Evolutionary conservation across 2,888 invertebrate species (phyloP).

Genomic region (Polymixis lichenea): DNA sequence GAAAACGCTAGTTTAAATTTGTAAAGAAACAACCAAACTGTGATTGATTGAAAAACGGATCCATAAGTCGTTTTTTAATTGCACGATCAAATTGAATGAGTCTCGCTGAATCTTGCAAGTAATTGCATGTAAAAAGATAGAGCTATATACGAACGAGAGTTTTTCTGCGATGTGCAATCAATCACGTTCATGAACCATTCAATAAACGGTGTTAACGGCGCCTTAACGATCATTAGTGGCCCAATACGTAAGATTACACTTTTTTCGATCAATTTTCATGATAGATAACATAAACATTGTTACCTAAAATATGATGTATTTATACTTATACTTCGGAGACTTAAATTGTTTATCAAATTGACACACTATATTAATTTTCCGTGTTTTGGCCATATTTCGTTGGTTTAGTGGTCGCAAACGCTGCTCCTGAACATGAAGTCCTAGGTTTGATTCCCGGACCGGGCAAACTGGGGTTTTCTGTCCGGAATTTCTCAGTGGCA

Average conservation of each 20-base stretch:
- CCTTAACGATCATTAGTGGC: conserved; percentile 60
- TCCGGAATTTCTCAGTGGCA: too few species aligned
- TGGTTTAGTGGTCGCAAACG: too few species aligned
- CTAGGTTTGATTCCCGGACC: too few species aligned
- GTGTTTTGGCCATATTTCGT: too few species aligned
- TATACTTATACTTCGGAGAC: background rate
- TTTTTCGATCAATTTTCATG: conserved; percentile 36
- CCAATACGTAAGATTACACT: conserved; percentile 37
- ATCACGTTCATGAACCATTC: conserved; percentile 58
- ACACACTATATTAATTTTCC: too few species aligned
- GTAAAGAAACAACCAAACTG: background rate
- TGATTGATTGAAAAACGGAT: conserved; percentile 16
- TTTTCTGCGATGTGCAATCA: conserved; percentile 55
- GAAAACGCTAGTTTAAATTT: conserved; percentile 10
- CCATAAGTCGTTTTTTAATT: conserved; percentile 1
- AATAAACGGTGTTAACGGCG: conserved; percentile 52
- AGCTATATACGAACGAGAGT: conserved; percentile 14
- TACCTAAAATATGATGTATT: background rate
- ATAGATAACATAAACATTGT: conserved; percentile 46
- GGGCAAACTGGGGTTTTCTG: too few species aligned
- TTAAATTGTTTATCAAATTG: background rate
- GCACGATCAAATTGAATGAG: conserved; percentile 31
- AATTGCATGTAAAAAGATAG: conserved; percentile 28
- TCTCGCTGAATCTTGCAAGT: conserved; percentile 21
- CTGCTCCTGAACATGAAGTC: too few species aligned